Conservation (phyloP, 2,797 vertebrate genomes). For the Danionella dracula region DNA sequence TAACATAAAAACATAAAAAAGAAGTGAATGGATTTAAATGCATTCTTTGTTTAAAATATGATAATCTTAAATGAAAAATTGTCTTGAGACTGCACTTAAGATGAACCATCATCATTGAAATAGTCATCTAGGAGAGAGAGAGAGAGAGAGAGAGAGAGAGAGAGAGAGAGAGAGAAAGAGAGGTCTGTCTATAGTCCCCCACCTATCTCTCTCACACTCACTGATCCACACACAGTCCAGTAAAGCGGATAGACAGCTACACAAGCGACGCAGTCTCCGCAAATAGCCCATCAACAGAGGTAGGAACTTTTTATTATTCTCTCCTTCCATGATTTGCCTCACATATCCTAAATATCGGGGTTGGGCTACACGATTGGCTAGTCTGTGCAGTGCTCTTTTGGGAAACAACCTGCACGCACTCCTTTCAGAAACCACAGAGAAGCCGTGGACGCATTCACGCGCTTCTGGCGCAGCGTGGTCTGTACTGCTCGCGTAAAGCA, state of each 20-base stretch:
- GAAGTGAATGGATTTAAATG: too few relatives aligned
- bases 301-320: slow-evolving; percentile 19
- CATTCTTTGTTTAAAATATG: too few relatives aligned
- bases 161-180: too few relatives aligned
- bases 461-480: not conserved
- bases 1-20: too few relatives aligned
- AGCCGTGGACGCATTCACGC: not conserved
- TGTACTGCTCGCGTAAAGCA: not conserved
- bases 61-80: too few relatives aligned
- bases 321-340: too few relatives aligned
- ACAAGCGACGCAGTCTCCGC: slow-evolving; percentile 21
- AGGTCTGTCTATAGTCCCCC: too few relatives aligned
- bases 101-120: not conserved
- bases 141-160: too few relatives aligned
- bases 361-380: not conserved
- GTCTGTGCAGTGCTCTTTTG: slow-evolving; percentile 21
- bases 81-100: too few relatives aligned
- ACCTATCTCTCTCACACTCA: slow-evolving; percentile 9
- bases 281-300: slow-evolving; percentile 12
- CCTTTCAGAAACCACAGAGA: not conserved
- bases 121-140: not conserved
- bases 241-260: slow-evolving; percentile 28
- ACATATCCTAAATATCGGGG: too few relatives aligned
- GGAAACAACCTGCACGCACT: slow-evolving; percentile 24
- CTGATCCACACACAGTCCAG: slow-evolving; percentile 25